Conservation (phyloP, 2,888 invertebrate species). For the Drosophila neutralis region DNA sequence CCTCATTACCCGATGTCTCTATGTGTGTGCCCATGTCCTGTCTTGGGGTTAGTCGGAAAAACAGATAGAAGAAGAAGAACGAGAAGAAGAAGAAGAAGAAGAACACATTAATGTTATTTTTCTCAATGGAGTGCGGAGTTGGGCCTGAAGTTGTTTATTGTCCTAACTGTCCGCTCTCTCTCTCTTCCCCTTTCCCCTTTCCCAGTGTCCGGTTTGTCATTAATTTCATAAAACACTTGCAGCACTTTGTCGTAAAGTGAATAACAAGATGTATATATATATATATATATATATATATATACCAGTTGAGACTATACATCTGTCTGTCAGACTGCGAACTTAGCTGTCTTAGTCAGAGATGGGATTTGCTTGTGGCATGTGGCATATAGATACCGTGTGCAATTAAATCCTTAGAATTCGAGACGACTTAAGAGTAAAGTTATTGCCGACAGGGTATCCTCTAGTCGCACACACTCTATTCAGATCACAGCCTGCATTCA, state of each 20-base stretch:
- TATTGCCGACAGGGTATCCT: not conserved
- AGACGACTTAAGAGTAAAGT: not conserved
- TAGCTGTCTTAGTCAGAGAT: not conserved
- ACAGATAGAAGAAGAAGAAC: not conserved
- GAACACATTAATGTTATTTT: conserved; percentile 71
- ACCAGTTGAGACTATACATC: not conserved
- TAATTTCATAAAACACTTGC: conserved; percentile 3
- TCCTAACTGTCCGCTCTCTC: conserved; percentile 36
- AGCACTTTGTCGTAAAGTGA: not conserved
- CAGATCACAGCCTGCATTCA: not conserved
- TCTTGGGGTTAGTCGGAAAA: conserved; percentile 40
- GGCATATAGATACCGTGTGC: not conserved
- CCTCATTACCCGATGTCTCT: conserved; percentile 35
- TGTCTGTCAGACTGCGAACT: not conserved
- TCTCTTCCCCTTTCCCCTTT: not conserved
- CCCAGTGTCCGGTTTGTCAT: conserved; percentile 51
- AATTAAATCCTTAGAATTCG: not conserved
- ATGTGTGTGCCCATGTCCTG: not conserved
- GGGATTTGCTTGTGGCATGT: not conserved
- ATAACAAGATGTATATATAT: not conserved
- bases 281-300: not conserved
- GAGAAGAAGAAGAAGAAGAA: conserved; percentile 36
- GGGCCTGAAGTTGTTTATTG: conserved; percentile 6
- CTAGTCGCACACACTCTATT: not conserved
- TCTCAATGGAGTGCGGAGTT: conserved; percentile 6